Base-by-base conservation (phyloP, 2,888 invertebrate genomes). In the Drosophila austrosaltans region DNA sequence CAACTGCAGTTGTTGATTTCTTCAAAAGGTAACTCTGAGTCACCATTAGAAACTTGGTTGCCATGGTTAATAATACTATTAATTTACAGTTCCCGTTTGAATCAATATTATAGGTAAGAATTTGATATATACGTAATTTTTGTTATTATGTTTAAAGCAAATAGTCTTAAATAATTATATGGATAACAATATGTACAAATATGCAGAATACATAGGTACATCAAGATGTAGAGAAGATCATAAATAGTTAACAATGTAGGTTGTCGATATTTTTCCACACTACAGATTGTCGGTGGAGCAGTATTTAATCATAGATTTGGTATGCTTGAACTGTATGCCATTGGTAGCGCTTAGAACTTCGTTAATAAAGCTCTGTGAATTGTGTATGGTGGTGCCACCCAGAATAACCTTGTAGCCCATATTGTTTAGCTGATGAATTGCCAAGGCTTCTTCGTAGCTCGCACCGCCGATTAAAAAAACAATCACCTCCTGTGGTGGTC, bases 401-500 rank as follows among this genome's bases (percentile, higher is more conserved):
- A 99, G 93, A 66, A 98, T 94, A 20, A 98, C 94, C 81, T 95
- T 95, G 90, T 96, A 95, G 59, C 94, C 93, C 63, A 93, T 92
- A 86, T 94, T 95, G 91, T 97, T 97, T 65, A 99, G 90, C 90
- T 94, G 95, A 91, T 98, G 96, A 1, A 99, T 96, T 40, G 96
- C 94, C 22, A 97, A 92, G 0, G 98, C 96, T 93, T 99, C 99
- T 92, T 99, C 99, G 91, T 98, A 99, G 0, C 99, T 99, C 48
- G 96, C 94, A 12, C 99, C 99, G 2, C 99, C 99, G 66, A 99
- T 95, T 56, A 99, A 96, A 91, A 99, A 99, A 25, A 99, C 96
- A 60, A 99, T 96, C n/a, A 99, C 94, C 91, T 99, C 98, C 90
- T 98, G 97, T 0, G 97, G 96, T 74, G 97, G 95, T 4, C 94